phyloP scores from a whole-genome alignment of 2,888 invertebrate species.

The Atrina japonica region DNA sequence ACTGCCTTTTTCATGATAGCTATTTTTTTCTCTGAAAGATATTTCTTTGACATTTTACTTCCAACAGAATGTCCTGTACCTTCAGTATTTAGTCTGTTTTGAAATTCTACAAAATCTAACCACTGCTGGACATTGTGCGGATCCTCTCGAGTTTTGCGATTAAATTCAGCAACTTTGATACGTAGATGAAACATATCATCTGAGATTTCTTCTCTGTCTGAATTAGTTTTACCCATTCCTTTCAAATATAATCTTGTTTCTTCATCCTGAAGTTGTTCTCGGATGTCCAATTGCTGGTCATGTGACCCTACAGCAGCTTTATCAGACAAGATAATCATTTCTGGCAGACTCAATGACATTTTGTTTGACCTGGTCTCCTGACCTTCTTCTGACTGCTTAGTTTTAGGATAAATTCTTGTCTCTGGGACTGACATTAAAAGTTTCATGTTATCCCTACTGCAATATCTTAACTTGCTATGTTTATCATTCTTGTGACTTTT shows the following conservation, averaged over 20 bases:
- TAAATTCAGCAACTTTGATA: conserved; percentile 69
- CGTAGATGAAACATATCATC: conserved; percentile 39
- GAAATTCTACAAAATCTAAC: conserved; percentile 81
- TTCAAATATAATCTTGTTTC: conserved; percentile 72
- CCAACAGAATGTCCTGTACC: conserved; percentile 14
- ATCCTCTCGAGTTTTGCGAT: conserved; percentile 75
- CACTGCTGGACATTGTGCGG: conserved; percentile 79
- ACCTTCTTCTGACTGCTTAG: not conserved
- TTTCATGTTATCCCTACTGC: conserved; percentile 59
- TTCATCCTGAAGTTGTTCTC: conserved; percentile 62
- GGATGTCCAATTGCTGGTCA: conserved; percentile 38
- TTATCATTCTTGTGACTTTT: conserved; percentile 50
- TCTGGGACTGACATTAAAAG: conserved; percentile 32
- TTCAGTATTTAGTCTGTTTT: conserved; percentile 69
- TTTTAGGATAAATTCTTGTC: conserved; percentile 12
- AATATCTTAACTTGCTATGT: conserved; percentile 59
- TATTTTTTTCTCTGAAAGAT: conserved; percentile 80
- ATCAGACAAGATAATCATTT: not conserved
- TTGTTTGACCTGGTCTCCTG: too few species aligned
- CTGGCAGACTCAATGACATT: not conserved
- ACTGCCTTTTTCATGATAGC: conserved; percentile 81
- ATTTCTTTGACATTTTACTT: conserved; percentile 44
- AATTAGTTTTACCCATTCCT: conserved; percentile 53
- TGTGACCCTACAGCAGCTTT: not conserved
- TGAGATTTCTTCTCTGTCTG: conserved; percentile 33